Evolutionary conservation across 2,113 vertebrate species (phyloP), one percentile per base, ranked within the genome.

Genomic region (Emydocephalus ijimae): DNA sequence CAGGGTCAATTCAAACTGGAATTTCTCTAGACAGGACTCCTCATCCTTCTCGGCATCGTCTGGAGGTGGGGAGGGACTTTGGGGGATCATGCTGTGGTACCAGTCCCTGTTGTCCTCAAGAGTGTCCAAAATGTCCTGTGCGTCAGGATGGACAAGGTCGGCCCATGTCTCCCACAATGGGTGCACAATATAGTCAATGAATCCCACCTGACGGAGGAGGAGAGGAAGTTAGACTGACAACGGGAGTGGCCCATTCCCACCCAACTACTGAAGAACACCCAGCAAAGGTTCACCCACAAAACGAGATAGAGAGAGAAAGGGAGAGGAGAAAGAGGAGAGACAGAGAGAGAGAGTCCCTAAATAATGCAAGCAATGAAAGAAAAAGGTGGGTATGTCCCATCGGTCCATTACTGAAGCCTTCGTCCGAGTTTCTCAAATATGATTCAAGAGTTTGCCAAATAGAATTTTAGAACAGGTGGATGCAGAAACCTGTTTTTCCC

Each of bases 131-230:
- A 99, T 99, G 87, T 99, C 98, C 96, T 99, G 99, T 93, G 98
- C 99, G 1, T 99, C 98, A 0, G 99, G 99, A 93, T 99, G 98
- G 90, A 99, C 99, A 50, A 99, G 96, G 97, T 99, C 99, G 0
- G 98, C 98, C 99, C 99, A 99, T 0, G 99, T 99, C 97, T 99
- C 99, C 99, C 99, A 99, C 93, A 99, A 94, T 0, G 99, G 99
- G 94, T 99, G 99, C 61, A 99, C 99, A 1, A 99, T 99, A 95
- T 99, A 99, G 96, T 99, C 99, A 9, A 99, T 99, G 95, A 99
- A 99, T 90, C 99, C 99, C 97, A 99, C 98, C 99, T 99, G 94
- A 18, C 57, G 29, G 69, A 81, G 57, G 74, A 48, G 29, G 12
- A 43, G 2, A n/a, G 6, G 23, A 55, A 34, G n/a, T 81, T 81